Percentiles rank a stretch among this genome's conserved stretches.
Evolutionary conservation across 2,888 invertebrate genomes (phyloP).

Genomic region (Nysson spinosus): DNA sequence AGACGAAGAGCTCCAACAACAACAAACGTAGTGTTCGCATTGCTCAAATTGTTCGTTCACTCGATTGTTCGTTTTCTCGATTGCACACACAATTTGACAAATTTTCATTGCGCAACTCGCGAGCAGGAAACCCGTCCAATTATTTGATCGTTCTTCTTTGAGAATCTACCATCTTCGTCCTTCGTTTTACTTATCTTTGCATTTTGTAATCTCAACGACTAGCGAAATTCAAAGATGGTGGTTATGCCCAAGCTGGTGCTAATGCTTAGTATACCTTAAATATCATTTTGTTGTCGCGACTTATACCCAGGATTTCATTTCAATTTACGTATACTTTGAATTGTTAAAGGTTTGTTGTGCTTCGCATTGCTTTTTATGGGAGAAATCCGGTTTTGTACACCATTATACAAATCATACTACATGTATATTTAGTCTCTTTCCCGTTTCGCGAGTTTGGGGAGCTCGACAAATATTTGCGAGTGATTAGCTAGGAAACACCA

Average conservation of each 20-base stretch:
- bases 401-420: no score
- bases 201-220: no score
- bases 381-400: no score
- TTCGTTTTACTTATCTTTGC: slow-evolving; percentile 32
- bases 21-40: slow-evolving; percentile 29
- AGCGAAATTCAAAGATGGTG: slow-evolving; percentile 35
- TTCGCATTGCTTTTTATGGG: no score
- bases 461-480: no score
- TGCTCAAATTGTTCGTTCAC: slow-evolving; percentile 43
- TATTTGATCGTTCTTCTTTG: slow-evolving; percentile 42
- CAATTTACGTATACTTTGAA: slow-evolving; percentile 16
- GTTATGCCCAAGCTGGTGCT: slow-evolving; percentile 58
- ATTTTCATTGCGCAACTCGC: slow-evolving; percentile 36
- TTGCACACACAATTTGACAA: slow-evolving; percentile 26
- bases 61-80: slow-evolving; percentile 27
- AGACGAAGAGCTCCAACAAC: slow-evolving; percentile 14
- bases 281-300: slow-evolving; percentile 27
- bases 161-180: slow-evolving; percentile 20
- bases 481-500: no score
- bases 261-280: slow-evolving; percentile 41
- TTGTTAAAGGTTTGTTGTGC: no score
- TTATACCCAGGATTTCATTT: slow-evolving; percentile 20
- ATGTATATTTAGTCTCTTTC: no score
- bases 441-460: no score
- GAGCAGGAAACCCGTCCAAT: slow-evolving; percentile 54